Base-by-base conservation (phyloP, 2,888 invertebrate genomes). In the Cryptosula pallasiana region DNA sequence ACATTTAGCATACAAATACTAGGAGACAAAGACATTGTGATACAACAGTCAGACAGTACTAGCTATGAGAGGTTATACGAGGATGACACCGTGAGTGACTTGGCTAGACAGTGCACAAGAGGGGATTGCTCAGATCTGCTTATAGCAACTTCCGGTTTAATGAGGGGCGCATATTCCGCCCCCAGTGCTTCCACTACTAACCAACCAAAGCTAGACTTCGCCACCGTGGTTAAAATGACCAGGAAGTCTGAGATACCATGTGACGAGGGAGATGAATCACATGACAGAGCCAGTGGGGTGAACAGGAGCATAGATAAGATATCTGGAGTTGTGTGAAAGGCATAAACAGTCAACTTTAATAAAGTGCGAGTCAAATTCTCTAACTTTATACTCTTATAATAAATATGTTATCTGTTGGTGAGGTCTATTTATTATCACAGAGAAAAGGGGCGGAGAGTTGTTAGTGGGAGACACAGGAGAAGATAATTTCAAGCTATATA, bases 1-100 rank as follows among this genome's bases (percentile, higher is more conserved):
- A 83, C 82, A 77, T 85, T 85, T 74, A 82, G 83, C 73, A 83
- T 84, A 1, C 83, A 84, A 80, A 82, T 85, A 77, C 78, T 83
- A 57, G 84, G 84, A 20, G 82, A 83, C 73, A 85, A 85, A 76
- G 84, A 85, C 76, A 83, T 84, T 76, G 81, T 84, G 5, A 63
- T 63, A 27, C 63, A 63, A 5, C 63, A 63, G n/a, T 63, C 63
- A 29, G 63, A 63, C 32, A 63, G 63, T n/a, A 27, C 63, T 5
- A 63, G 63, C 63, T 63, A 63, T 63, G 63, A 63, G 32, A 27
- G 63, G n/a, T 32, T 63, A 1, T 63, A 63, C n/a, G 63, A 63
- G 32, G 63, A 63, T 27, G 63, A 63, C 32, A 63, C 63, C 3
- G 63, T 63, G 2, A 63, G 63, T n/a, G 63, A 63, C 13, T 32